phyloP scores from a whole-genome alignment of 2,113 vertebrate species.

The Peromyscus californicus region DNA sequence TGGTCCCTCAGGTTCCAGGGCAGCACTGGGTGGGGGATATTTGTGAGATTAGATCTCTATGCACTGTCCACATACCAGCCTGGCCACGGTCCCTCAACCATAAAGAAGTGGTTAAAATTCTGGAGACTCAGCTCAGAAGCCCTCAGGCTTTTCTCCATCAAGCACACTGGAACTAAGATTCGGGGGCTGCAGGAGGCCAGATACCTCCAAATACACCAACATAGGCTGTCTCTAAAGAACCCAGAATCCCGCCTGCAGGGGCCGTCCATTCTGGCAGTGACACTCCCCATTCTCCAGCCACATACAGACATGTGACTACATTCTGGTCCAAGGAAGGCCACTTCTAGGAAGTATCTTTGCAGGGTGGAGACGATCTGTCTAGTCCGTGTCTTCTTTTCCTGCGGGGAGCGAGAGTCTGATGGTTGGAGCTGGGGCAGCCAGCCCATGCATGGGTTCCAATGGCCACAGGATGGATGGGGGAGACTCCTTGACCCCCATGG shows the following conservation, averaged over 20 bases:
- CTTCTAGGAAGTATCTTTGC: not conserved
- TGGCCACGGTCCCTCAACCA: no score
- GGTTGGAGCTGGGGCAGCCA: not conserved
- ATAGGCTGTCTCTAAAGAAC: not conserved
- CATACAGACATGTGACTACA: not conserved
- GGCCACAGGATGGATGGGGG: not conserved
- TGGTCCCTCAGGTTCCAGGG: not conserved
- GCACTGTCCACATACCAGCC: not conserved
- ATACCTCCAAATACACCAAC: rapidly evolving
- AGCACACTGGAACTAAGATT: not conserved
- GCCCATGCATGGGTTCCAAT: no score
- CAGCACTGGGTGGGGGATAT: rapidly evolving
- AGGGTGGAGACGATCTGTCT: not conserved
- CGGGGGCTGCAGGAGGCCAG: rapidly evolving
- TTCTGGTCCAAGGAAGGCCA: not conserved
- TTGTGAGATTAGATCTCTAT: not conserved
- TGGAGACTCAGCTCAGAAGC: not conserved
- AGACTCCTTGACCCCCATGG: not conserved
- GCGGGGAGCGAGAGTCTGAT: not conserved
- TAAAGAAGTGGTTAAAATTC: not conserved
- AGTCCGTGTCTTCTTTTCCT: not conserved
- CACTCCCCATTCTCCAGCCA: not conserved
- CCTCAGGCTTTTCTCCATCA: not conserved
- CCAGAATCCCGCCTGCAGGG: no score
- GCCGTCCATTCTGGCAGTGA: not conserved